Percentiles rank a stretch among this genome's conserved stretches.
Conservation (phyloP, 2,797 vertebrate genomes). For the Enteromius anoplus region DNA sequence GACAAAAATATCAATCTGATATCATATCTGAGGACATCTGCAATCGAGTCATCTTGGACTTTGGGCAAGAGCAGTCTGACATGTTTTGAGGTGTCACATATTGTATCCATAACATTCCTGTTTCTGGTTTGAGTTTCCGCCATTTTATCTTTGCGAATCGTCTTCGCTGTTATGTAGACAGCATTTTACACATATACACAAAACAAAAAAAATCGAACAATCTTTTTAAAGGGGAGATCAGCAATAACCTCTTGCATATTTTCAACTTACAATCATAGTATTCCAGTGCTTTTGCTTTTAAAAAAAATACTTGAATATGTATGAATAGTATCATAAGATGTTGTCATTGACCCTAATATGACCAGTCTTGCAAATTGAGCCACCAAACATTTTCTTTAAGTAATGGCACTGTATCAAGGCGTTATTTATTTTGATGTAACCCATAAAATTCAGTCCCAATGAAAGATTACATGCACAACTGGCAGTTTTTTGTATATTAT, state of each 20-base stretch:
- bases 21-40: conserved; percentile 41
- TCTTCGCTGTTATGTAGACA: conserved; percentile 54
- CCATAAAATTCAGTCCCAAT: conserved; percentile 72
- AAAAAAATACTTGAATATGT: conserved; percentile 77
- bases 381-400: conserved; percentile 73
- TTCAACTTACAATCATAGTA: conserved; percentile 77
- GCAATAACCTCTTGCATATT: conserved; percentile 68
- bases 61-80: conserved; percentile 54
- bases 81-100: conserved; percentile 45
- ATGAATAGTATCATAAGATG: conserved; percentile 65
- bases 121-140: conserved; percentile 57
- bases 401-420: conserved; percentile 92
- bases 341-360: conserved; percentile 67
- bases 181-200: conserved; percentile 55
- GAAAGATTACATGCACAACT: conserved; percentile 70
- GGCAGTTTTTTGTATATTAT: conserved; percentile 70
- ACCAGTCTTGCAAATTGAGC: conserved; percentile 64
- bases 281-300: conserved; percentile 78
- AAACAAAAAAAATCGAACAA: conserved; percentile 59
- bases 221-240: conserved; percentile 62
- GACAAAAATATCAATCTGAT: conserved; percentile 21
- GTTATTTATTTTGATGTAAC: conserved; percentile 91
- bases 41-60: conserved; percentile 51
- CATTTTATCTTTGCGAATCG: conserved; percentile 53
- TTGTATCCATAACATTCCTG: conserved; percentile 63